phyloP scores from a whole-genome alignment of 2,113 vertebrate genomes.

The Prolemur simus region DNA sequence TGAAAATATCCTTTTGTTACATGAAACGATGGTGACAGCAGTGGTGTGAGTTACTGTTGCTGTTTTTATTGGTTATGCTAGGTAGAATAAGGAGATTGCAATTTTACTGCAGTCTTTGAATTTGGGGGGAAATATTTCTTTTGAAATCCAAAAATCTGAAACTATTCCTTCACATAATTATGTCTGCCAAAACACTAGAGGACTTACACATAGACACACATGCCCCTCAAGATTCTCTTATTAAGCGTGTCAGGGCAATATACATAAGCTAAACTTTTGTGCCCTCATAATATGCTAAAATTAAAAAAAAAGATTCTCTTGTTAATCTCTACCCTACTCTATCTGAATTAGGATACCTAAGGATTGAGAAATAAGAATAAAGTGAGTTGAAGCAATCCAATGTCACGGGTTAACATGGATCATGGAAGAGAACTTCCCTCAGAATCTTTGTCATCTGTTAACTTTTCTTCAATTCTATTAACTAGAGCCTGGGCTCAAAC shows the following conservation, averaged over 20 bases:
- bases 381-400: conserved; percentile 29
- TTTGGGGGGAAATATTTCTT: background rate
- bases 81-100: background rate
- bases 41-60: background rate
- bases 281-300: too few relatives aligned
- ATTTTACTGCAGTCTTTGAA: background rate
- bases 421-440: background rate
- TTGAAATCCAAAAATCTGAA: conserved; percentile 27
- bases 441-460: background rate
- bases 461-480: conserved; percentile 40
- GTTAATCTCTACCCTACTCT: conserved; percentile 6
- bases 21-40: background rate
- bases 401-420: background rate
- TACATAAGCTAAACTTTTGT: too few relatives aligned
- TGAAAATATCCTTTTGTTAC: background rate
- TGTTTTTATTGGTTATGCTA: background rate
- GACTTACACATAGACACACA: background rate
- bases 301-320: background rate
- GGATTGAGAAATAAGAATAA: conserved; percentile 33
- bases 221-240: background rate
- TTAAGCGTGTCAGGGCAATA: background rate
- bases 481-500: background rate
- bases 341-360: conserved; percentile 19
- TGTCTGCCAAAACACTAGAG: conserved; percentile 26
- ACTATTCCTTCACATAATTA: conserved; percentile 21